Evolutionary conservation across 2,888 invertebrate genomes (phyloP), one percentile per base, ranked within the genome.

Genomic region (Parnassius apollo): DNA sequence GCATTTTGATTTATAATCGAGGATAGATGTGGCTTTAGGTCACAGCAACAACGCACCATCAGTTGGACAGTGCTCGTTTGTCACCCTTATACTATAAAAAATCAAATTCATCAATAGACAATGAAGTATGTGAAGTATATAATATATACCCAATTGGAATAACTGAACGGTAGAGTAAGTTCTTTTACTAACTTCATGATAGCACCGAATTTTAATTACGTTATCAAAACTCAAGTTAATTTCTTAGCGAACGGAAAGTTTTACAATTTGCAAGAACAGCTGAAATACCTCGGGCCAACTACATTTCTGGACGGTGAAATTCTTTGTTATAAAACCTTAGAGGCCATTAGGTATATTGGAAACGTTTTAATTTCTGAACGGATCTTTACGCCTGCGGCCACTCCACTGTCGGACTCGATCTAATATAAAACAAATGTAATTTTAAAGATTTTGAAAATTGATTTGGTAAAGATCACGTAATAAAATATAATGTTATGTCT

Each of bases 271-370:
- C 71, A 66, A 69, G 68, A 71, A 66, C 58, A 57, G 67, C 61
- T 64, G 66, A 57, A 69, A 66, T 68, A 69, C 64, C 70, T 65
- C 57, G 54, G 48, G 57, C 45, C 46, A n/a, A 52, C 56, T 66
- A 59, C 64, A 67, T 67, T 68, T 68, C 49, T 62, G 61, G 55
- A 66, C 66, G 71, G 69, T 74, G 72, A 68, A 73, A 74, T 69
- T 73, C 74, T 72, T 75, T 73, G 74, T 72, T 74, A 70, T 73
- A 73, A 74, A 76, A 77, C 76, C 73, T 76, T 73, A 72, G 69
- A 71, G 71, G 56, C 72, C 74, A 75, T 75, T 75, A 71, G 71
- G 70, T 75, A 73, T 72, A 75, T 74, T 73, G 74, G 68, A 73
- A 75, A 68, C 65, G 73, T 71, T 75, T 74, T 74, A 73, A 75